These are phyloP conservation scores for Cossypha dichroa DNA, from an alignment of 2,797 vertebrate species.

Conservation along the genomic window DNA sequence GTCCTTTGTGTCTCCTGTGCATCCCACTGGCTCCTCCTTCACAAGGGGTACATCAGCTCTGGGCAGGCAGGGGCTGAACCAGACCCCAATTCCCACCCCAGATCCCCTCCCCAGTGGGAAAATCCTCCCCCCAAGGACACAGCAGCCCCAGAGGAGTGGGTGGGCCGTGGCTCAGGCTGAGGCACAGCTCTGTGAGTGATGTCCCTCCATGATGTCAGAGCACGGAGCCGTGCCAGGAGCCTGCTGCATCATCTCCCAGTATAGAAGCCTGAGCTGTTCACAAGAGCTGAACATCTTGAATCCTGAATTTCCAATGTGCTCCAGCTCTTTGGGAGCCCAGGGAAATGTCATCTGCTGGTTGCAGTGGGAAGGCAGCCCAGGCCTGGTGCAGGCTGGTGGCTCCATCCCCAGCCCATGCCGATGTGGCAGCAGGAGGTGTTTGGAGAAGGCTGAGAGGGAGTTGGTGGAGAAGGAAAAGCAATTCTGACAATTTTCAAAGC, in stretches of 20 bases:
- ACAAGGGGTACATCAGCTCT: background rate
- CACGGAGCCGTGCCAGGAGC: background rate
- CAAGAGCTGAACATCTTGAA: constrained; percentile 44
- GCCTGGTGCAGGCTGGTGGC: background rate
- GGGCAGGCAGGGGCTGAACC: background rate
- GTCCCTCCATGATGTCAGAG: constrained; percentile 22
- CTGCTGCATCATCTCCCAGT: constrained; percentile 39
- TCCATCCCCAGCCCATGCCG: background rate
- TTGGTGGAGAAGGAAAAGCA: background rate
- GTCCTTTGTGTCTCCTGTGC: background rate
- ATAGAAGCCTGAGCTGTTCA: constrained; percentile 32
- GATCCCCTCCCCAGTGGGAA: background rate
- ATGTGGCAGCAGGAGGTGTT: background rate
- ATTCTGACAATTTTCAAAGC: background rate
- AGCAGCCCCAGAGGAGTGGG: background rate
- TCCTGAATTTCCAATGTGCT: background rate
- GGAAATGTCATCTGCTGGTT: background rate
- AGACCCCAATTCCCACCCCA: background rate
- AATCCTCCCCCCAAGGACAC: background rate
- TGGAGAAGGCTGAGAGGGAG: background rate
- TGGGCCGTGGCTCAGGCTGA: background rate
- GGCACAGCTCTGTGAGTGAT: background rate
- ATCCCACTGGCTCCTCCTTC: background rate
- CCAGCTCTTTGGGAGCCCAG: background rate
- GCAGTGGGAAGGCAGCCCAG: background rate